Evolutionary conservation across 2,797 vertebrate genomes (phyloP).

Genomic region (Thripadectes ignobilis): DNA sequence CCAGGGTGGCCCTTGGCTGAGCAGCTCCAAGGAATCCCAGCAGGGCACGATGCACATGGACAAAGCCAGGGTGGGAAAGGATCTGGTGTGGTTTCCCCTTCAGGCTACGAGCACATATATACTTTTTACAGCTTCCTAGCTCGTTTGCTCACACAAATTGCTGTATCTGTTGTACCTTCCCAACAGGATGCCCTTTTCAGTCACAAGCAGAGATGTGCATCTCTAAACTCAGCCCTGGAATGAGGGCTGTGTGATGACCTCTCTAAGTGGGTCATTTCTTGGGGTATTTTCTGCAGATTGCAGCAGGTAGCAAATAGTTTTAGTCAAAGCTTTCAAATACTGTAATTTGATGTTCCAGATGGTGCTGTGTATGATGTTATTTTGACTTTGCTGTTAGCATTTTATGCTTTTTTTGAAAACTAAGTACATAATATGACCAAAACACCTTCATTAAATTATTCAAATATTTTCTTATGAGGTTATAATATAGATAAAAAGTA

Average conservation of each 20-base stretch:
- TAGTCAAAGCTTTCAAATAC: conserved; percentile 26
- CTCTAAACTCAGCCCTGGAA: not conserved
- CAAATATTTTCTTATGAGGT: conserved; percentile 5
- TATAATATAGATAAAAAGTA: not conserved
- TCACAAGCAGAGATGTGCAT: not conserved
- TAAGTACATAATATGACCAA: not conserved
- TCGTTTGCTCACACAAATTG: not conserved
- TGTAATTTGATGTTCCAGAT: conserved; percentile 32
- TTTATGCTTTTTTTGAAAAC: not conserved
- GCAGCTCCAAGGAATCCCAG: not conserved
- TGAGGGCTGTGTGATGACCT: not conserved
- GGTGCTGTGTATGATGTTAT: not conserved
- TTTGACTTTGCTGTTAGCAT: not conserved
- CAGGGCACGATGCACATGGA: not conserved
- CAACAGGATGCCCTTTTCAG: not conserved
- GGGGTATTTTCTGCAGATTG: conserved; percentile 32
- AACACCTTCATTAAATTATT: not conserved
- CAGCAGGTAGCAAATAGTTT: conserved; percentile 38
- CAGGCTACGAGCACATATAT: not conserved
- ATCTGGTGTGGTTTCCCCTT: not conserved
- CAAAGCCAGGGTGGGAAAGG: not conserved
- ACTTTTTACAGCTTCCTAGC: not conserved
- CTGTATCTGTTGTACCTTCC: not conserved
- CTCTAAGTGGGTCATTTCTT: not conserved
- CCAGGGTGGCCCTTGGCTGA: not conserved